A percentile compares a stretch with the other conserved stretches of the same genome.
These are phyloP conservation scores for Rhinoraja longicauda DNA, from an alignment of 2,797 vertebrate species.

Conservation along the genomic window DNA sequence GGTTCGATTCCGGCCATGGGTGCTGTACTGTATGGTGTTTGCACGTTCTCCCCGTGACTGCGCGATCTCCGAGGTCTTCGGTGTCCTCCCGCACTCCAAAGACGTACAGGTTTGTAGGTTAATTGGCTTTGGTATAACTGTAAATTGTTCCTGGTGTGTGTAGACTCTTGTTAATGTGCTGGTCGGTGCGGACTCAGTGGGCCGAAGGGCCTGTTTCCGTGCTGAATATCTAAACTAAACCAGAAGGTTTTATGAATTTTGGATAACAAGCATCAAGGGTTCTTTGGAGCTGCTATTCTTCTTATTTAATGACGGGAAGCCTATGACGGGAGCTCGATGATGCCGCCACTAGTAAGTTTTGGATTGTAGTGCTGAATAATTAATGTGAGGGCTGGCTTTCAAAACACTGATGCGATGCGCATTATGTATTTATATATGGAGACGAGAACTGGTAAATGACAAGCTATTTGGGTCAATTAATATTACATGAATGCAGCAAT, in stretches of 20 bases:
- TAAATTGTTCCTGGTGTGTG: no score
- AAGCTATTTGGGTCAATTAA: constrained; percentile 8
- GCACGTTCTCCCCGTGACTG: no score
- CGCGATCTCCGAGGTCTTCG: no score
- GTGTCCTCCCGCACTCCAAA: no score
- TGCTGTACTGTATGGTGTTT: no score
- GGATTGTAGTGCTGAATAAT: neutral
- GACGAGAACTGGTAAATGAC: constrained; percentile 12
- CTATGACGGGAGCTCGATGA: neutral
- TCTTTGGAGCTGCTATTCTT: neutral
- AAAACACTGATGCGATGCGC: neutral
- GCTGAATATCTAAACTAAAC: no score
- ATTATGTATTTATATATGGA: constrained; percentile 5
- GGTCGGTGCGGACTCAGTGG: no score
- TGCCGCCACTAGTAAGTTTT: neutral
- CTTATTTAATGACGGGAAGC: neutral
- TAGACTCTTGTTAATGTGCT: no score
- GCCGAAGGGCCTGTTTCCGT: no score
- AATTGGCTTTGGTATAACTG: no score
- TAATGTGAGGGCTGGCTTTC: neutral
- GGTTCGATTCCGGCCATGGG: no score
- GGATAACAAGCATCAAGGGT: neutral
- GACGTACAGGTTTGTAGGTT: no score
- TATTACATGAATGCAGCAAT: neutral
- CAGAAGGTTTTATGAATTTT: neutral